phyloP scores from a whole-genome alignment of 2,113 vertebrate genomes.

The Aegotheles bennettii region DNA sequence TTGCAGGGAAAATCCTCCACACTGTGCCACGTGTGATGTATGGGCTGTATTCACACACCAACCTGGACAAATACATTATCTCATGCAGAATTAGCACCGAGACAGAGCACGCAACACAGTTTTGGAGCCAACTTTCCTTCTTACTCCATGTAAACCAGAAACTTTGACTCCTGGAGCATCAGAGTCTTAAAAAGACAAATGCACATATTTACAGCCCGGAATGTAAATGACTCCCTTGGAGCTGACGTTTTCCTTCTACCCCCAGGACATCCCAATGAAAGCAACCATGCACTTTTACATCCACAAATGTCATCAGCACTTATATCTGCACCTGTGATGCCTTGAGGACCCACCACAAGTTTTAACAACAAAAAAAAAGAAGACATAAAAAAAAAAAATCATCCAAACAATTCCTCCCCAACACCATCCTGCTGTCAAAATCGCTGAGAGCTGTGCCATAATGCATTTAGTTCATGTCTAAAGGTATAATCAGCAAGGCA shows the following conservation, averaged over 20 bases:
- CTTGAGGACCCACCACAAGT: slow-evolving; percentile 29
- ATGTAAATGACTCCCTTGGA: slow-evolving; percentile 18
- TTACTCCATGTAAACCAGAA: not conserved
- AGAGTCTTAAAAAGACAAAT: not conserved
- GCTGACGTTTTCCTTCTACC: not conserved
- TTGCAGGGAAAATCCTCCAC: not conserved
- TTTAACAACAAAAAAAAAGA: not conserved
- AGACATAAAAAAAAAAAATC: not conserved
- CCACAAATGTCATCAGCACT: slow-evolving; percentile 53
- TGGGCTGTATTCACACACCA: not conserved
- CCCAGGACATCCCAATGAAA: slow-evolving; percentile 9
- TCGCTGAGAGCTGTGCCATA: not conserved
- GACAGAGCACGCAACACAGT: not conserved
- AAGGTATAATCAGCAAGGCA: slow-evolving; percentile 16
- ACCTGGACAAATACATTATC: not conserved
- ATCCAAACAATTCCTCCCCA: not conserved
- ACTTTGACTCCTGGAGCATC: slow-evolving; percentile 3
- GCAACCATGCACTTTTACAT: slow-evolving; percentile 33
- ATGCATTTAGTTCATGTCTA: slow-evolving; percentile 1
- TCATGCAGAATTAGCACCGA: not conserved
- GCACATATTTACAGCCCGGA: not conserved
- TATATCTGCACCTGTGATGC: slow-evolving; percentile 52
- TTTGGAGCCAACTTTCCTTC: not conserved
- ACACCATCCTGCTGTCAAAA: slow-evolving; percentile 34
- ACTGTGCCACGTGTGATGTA: accelerated